phyloP scores from a whole-genome alignment of 1,140 invertebrate genomes.

The Lethocerus indicus region DNA sequence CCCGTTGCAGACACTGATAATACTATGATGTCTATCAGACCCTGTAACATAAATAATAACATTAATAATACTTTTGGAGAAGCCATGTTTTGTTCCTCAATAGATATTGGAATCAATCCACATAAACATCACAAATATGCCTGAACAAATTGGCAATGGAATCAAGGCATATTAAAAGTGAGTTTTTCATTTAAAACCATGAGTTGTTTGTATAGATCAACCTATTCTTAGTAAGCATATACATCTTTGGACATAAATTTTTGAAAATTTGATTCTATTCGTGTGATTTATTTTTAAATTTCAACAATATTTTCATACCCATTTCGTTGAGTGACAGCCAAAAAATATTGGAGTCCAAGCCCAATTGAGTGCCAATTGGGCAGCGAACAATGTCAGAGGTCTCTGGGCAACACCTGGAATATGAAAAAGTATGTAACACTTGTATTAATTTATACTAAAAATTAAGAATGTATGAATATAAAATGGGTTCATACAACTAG shows the following conservation, averaged over 20 bases:
- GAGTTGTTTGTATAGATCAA: neutral
- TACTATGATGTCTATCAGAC: slow-evolving; percentile 45
- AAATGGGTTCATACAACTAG: neutral
- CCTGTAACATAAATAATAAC: slow-evolving; percentile 32
- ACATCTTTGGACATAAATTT: neutral
- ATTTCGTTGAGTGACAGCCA: slow-evolving; percentile 48
- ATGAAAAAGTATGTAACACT: neutral
- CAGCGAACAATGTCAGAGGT: slow-evolving; percentile 53
- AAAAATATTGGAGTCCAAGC: slow-evolving; percentile 79
- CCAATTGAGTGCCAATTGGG: slow-evolving; percentile 68
- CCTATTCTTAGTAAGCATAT: neutral
- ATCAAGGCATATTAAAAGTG: neutral
- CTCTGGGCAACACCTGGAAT: slow-evolving; percentile 31
- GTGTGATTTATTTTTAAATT: neutral
- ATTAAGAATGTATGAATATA: neutral
- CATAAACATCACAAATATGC: slow-evolving; percentile 2
- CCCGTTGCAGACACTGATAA: slow-evolving; percentile 42
- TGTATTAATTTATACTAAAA: too few relatives aligned
- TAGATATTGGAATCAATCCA: neutral
- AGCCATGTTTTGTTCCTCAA: neutral
- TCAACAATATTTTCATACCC: slow-evolving; percentile 32
- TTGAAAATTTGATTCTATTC: neutral
- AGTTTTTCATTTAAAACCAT: too few relatives aligned
- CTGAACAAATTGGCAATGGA: neutral
- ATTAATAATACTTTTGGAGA: too few relatives aligned